Percentiles rank a stretch among this genome's conserved stretches.
These are phyloP conservation scores for Stenichneumon culpator DNA, from an alignment of 2,888 invertebrate species.

Conservation along the genomic window DNA sequence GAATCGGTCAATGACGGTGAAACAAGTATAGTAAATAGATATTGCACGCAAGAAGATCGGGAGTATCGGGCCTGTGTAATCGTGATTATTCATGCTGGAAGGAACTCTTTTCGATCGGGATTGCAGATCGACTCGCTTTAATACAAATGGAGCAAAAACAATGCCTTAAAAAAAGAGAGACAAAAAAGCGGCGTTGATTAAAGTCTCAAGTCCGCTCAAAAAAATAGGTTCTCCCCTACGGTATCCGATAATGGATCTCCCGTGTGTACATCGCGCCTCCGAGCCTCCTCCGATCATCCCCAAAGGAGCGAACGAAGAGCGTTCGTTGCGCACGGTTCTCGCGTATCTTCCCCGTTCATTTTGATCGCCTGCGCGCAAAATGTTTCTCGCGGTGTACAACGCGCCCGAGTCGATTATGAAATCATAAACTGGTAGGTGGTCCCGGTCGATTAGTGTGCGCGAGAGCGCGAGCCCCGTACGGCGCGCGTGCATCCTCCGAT, in stretches of 20 bases:
- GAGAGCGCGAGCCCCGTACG: constrained; percentile 13
- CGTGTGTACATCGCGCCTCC: not conserved
- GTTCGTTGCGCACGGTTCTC: not conserved
- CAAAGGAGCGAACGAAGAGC: not conserved
- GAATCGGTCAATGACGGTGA: constrained; percentile 39
- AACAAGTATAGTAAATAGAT: constrained; percentile 38
- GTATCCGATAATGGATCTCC: constrained; percentile 6
- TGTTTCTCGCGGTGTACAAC: not conserved
- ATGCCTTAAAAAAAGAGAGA: not conserved
- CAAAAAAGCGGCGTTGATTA: not conserved
- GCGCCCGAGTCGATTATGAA: constrained; percentile 79
- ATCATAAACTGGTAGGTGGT: constrained; percentile 80
- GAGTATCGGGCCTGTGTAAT: constrained; percentile 35
- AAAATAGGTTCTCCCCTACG: not conserved
- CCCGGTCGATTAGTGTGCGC: constrained; percentile 74
- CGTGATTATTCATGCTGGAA: constrained; percentile 33
- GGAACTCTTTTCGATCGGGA: constrained; percentile 22
- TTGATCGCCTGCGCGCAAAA: not conserved
- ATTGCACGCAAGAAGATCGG: not conserved
- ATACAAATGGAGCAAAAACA: not conserved
- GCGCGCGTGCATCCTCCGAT: constrained; percentile 16
- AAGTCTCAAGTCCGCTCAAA: not conserved
- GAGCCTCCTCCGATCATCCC: not conserved
- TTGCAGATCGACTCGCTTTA: not conserved
- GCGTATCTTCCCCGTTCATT: too few species aligned